Evolutionary conservation across 2,797 vertebrate genomes (phyloP).

Genomic region (Lates japonicus): DNA sequence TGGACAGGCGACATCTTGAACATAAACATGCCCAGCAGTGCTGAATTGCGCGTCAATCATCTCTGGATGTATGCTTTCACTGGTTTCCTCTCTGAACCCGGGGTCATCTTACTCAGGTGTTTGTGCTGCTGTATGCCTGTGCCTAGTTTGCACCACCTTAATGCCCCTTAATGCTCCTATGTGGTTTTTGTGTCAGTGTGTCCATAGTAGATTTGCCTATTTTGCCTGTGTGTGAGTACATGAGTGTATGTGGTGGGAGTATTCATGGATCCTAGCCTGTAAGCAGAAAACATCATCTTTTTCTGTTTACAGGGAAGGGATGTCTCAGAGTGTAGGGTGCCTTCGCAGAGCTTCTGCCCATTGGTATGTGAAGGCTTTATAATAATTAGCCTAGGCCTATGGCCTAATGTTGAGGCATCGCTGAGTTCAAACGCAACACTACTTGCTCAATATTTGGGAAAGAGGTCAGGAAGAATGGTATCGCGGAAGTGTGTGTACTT

Average conservation of each 20-base stretch:
- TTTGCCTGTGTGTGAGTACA: constrained; percentile 18
- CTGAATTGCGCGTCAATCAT: constrained; percentile 61
- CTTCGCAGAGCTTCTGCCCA: constrained; percentile 56
- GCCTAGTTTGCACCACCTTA: background rate
- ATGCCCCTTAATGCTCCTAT: background rate
- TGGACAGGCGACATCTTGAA: constrained; percentile 54
- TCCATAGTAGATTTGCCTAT: constrained; percentile 19
- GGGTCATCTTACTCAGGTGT: constrained; percentile 57
- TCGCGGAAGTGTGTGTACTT: constrained; percentile 14
- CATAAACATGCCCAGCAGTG: constrained; percentile 47
- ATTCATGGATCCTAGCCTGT: constrained; percentile 44
- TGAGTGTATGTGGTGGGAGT: constrained; percentile 13
- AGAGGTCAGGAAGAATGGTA: constrained; percentile 46
- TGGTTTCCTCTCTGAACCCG: constrained; percentile 28
- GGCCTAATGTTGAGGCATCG: constrained; percentile 62
- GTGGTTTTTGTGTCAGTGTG: constrained; percentile 14
- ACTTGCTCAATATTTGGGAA: constrained; percentile 62
- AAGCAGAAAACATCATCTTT: constrained; percentile 54
- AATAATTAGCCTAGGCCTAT: constrained; percentile 75
- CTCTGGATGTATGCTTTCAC: constrained; percentile 34
- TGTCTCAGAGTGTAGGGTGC: constrained; percentile 47
- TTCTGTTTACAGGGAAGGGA: constrained; percentile 60
- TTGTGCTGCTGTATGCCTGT: constrained; percentile 20
- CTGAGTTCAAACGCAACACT: constrained; percentile 54
- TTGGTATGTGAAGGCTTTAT: constrained; percentile 68